Conservation (phyloP, 2,888 invertebrate species). For the Emmelina monodactyla region DNA sequence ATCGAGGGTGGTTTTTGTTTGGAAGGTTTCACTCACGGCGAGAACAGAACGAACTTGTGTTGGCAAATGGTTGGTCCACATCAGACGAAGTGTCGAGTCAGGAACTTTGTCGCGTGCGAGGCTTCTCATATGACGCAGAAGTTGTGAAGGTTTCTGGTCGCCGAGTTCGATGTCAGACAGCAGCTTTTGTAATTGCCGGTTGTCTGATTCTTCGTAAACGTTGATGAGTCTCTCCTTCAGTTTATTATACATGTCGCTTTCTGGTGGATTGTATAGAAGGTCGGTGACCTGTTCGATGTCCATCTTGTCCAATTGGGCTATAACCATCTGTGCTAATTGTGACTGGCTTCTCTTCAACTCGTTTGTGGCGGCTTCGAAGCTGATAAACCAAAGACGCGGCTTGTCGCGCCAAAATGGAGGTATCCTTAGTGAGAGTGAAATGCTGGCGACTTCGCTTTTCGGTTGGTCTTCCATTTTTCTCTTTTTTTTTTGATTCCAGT, state of each 20-base stretch:
- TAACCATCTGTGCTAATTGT: background rate
- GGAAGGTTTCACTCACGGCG: background rate
- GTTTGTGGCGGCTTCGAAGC: constrained; percentile 7
- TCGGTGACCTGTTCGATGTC: constrained; percentile 4
- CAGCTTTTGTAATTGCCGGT: background rate
- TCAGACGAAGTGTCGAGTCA: background rate
- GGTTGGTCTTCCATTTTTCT: too few species aligned
- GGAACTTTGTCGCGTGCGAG: background rate
- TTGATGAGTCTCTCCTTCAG: background rate
- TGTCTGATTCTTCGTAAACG: background rate
- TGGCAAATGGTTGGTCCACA: background rate
- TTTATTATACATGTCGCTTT: background rate
- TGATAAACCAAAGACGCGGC: constrained; percentile 7
- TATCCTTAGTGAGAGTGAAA: constrained; percentile 2
- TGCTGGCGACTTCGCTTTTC: background rate
- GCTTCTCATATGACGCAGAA: background rate
- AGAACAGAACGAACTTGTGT: background rate
- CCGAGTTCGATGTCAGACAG: background rate
- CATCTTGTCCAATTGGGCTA: background rate
- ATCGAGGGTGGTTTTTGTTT: background rate
- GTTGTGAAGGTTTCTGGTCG: background rate
- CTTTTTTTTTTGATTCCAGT: too few species aligned
- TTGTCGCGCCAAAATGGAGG: constrained; percentile 7
- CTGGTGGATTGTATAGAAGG: constrained; percentile 4
- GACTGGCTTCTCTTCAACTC: constrained; percentile 4